Base-by-base conservation (phyloP, 2,113 vertebrate species). In the Hyla sarda region DNA sequence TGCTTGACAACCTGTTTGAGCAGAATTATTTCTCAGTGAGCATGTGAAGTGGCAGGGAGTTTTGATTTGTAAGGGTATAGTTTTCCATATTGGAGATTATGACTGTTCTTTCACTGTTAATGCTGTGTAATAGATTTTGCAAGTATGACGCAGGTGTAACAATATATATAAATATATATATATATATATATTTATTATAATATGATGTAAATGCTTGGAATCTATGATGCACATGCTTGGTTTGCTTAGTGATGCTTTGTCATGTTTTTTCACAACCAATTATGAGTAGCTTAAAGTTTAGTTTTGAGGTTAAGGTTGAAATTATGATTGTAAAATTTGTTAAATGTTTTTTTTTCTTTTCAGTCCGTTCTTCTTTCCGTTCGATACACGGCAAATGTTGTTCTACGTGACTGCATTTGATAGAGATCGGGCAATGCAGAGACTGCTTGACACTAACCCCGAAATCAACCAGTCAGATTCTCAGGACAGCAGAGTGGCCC, bases 391-490 rank as follows among this genome's bases (percentile, higher is more conserved):
- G 88, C 98, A 99, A 96, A 99, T 99, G 98, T 92, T 99, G 76
- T 99, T 99, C 91, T 99, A 99, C 54, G 98, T 99, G 56, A 99
- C 98, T n/a, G 98, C 98, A n/a, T 99, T 99, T 91, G 98, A 99
- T 90, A 96, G 98, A 1, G 98, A 99, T 89, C 94, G 98, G 90
- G 98, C 98, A 92, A 99, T 99, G 98, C 98, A 99, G 80, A 96
- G 98, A 88, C 92, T 99, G 8, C 94, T 99, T 85, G 98, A 99
- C 91, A 99, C 98, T 41, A 99, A 99, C 92, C 98, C 98, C 89
- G 98, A 99, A 92, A 99, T 99, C 92, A 99, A 99, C 92, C 98
- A 99, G 54, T 99, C 98, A 0, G 98, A 99, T 92, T 99, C 98
- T 90, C 98, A 99, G 95, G 98, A 99, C 88, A 99, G 98, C 93